Percentiles rank a stretch among this genome's conserved stretches.
Evolutionary conservation across 2,888 invertebrate species (phyloP).

Genomic region (Molanna angustata): DNA sequence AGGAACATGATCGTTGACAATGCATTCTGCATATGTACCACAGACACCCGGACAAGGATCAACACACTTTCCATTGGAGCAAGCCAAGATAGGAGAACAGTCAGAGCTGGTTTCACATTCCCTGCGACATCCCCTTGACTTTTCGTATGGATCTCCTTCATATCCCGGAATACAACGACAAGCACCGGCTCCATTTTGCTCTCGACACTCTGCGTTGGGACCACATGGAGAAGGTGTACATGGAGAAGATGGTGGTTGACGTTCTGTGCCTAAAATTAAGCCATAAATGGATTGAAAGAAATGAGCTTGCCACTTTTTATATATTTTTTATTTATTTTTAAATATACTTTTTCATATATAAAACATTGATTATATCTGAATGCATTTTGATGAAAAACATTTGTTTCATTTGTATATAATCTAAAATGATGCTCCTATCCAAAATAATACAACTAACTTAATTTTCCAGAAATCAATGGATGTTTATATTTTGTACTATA

Average conservation of each 20-base stretch:
- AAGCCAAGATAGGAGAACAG: constrained; percentile 69
- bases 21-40: constrained; percentile 75
- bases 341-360: too few relatives aligned
- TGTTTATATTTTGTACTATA: too few relatives aligned
- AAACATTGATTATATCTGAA: too few relatives aligned
- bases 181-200: constrained; percentile 80
- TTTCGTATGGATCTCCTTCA: constrained; percentile 79
- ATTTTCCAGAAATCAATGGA: too few relatives aligned
- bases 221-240: constrained; percentile 84
- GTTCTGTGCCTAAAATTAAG: constrained; percentile 54
- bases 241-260: constrained; percentile 67
- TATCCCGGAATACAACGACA: constrained; percentile 77
- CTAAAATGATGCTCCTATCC: too few relatives aligned
- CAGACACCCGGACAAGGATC: constrained; percentile 85
- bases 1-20: constrained; percentile 75
- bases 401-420: too few relatives aligned
- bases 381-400: too few relatives aligned
- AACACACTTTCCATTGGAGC: constrained; percentile 78
- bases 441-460: too few relatives aligned
- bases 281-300: too few relatives aligned
- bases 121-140: constrained; percentile 61
- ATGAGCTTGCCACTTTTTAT: too few relatives aligned
- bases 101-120: constrained; percentile 80
- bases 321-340: too few relatives aligned
- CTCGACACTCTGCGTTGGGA: constrained; percentile 79